phyloP scores from a whole-genome alignment of 1,140 invertebrate genomes.

The Drosophila mojavensis region DNA sequence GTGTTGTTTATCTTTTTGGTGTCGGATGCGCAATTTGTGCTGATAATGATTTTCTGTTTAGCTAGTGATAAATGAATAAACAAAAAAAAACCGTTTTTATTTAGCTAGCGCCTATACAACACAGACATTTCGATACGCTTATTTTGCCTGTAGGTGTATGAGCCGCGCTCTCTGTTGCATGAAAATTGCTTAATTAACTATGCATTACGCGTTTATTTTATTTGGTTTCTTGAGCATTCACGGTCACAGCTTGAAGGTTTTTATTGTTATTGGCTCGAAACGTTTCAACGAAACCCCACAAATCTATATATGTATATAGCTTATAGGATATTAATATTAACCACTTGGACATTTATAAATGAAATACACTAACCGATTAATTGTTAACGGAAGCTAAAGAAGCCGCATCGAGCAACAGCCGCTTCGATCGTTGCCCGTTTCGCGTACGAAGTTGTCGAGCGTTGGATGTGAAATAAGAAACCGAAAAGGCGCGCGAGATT shows the following conservation, averaged over 20 bases:
- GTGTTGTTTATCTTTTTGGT: slow-evolving; percentile 60
- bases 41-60: slow-evolving; percentile 59
- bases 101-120: background rate
- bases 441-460: slow-evolving; percentile 27
- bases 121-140: slow-evolving; percentile 16
- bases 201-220: slow-evolving; percentile 54
- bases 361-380: slow-evolving; percentile 31
- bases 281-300: background rate
- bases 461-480: slow-evolving; percentile 40
- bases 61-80: slow-evolving; percentile 29
- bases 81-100: slow-evolving; percentile 15
- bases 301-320: background rate
- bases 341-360: background rate
- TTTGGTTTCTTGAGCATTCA: slow-evolving; percentile 53
- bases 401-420: slow-evolving; percentile 1
- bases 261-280: slow-evolving; percentile 20
- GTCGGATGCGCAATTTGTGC: slow-evolving; percentile 61
- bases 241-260: slow-evolving; percentile 67
- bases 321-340: background rate
- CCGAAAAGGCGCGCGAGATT: slow-evolving; percentile 38
- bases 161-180: slow-evolving; percentile 50
- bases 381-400: slow-evolving; percentile 12
- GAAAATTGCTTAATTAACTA: slow-evolving; percentile 72
- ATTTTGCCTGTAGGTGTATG: slow-evolving; percentile 1
- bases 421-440: slow-evolving; percentile 17